phyloP scores from a whole-genome alignment of 1,140 invertebrate species.

The Aphis craccivora region DNA sequence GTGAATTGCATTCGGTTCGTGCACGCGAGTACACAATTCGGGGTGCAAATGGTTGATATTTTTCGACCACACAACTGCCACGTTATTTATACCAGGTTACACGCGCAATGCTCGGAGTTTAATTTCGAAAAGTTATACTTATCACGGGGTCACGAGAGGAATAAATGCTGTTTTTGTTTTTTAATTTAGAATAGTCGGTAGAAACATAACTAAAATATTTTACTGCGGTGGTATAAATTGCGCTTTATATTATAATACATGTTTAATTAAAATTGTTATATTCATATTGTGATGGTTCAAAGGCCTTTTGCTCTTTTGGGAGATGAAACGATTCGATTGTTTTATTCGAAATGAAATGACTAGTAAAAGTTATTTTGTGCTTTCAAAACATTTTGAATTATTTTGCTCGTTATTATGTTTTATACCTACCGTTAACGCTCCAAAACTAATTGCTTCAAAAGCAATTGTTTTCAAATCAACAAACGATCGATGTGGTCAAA shows the following conservation, averaged over 20 bases:
- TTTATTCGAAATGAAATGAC: not conserved
- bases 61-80: not conserved
- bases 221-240: not conserved
- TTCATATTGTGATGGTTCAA: not conserved
- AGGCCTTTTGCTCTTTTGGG: conserved; percentile 5
- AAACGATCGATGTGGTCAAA: not conserved
- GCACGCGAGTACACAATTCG: not conserved
- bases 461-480: not conserved
- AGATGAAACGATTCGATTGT: conserved; percentile 32
- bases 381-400: conserved; percentile 4
- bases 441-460: not conserved
- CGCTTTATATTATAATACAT: not conserved
- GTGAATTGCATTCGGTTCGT: not conserved
- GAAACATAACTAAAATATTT: not conserved
- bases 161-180: not conserved
- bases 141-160: too few species aligned
- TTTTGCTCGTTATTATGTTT: not conserved
- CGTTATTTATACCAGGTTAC: not conserved
- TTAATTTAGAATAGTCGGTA: not conserved
- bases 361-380: not conserved
- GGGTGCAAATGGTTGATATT: not conserved
- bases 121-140: not conserved
- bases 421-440: not conserved
- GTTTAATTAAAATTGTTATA: conserved; percentile 18
- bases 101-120: not conserved